These are phyloP conservation scores for Mechanitis mazaeus DNA, from an alignment of 2,888 invertebrate species.

Conservation along the genomic window DNA sequence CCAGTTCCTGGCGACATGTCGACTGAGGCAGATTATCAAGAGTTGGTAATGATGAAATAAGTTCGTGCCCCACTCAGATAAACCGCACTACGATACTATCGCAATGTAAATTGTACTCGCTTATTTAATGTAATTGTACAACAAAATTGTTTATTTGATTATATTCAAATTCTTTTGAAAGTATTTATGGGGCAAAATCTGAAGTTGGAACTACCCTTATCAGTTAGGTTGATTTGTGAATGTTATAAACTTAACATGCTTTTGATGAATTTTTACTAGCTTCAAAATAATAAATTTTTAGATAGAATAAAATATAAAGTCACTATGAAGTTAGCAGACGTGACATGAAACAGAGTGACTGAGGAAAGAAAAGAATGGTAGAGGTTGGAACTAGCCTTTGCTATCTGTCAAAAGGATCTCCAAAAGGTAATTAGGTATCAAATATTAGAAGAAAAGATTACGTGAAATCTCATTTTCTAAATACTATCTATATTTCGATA, in stretches of 20 bases:
- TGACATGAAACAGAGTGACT: no score
- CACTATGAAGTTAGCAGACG: no score
- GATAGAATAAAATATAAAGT: no score
- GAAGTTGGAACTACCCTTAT: conserved; percentile 5
- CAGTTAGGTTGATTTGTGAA: not conserved
- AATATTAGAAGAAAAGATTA: no score
- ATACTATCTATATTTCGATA: no score
- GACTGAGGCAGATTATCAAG: conserved; percentile 23
- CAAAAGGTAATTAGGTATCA: no score
- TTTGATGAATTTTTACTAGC: not conserved
- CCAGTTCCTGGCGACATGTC: conserved; percentile 20
- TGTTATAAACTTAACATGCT: not conserved
- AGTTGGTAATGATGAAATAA: conserved; percentile 28
- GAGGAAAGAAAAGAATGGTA: no score
- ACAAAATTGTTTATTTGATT: conserved; percentile 7
- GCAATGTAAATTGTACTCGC: conserved; percentile 27
- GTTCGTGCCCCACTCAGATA: conserved; percentile 26
- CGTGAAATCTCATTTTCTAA: no score
- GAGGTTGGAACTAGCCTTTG: no score
- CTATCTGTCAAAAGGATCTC: no score
- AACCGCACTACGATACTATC: conserved; percentile 26
- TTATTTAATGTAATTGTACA: conserved; percentile 19
- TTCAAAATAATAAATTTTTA: no score
- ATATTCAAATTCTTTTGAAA: conserved; percentile 3
- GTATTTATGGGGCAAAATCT: conserved; percentile 2